These are phyloP conservation scores for Epizoanthus scotinus DNA, from an alignment of 92 coral and sea anemone genomes.

Conservation along the genomic window DNA sequence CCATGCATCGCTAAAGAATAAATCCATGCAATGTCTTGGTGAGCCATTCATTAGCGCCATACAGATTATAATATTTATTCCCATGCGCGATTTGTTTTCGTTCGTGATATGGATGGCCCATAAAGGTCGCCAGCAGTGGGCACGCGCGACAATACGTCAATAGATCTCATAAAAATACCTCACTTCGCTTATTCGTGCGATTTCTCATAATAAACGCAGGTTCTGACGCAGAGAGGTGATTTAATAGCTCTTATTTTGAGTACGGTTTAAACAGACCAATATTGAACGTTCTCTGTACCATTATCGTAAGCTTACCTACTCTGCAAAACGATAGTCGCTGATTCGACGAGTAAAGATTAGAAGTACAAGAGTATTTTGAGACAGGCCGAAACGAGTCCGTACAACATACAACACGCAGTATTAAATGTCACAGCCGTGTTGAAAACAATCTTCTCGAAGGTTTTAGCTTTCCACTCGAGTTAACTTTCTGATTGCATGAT, in stretches of 20 bases:
- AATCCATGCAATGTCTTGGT: conserved; percentile 13
- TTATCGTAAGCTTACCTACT: conserved; percentile 17
- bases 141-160: conserved; percentile 15
- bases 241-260: conserved; percentile 38
- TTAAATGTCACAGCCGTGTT: conserved; percentile 27
- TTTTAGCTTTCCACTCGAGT: conserved; percentile 6
- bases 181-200: conserved; percentile 12
- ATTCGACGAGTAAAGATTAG: conserved; percentile 21
- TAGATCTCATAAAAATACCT: conserved; percentile 28
- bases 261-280: conserved; percentile 26
- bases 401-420: conserved; percentile 20
- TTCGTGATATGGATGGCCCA: background rate
- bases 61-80: conserved; percentile 18
- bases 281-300: conserved; percentile 1
- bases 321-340: background rate
- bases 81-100: conserved; percentile 1
- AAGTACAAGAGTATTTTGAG: conserved; percentile 1
- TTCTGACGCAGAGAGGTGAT: conserved; percentile 39
- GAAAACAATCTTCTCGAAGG: conserved; percentile 17
- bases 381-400: conserved; percentile 33
- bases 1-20: background rate
- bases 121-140: conserved; percentile 36
- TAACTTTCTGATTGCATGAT: conserved; percentile 30
- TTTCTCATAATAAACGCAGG: conserved; percentile 4
- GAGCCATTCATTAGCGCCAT: conserved; percentile 13